A percentile compares a stretch with the other conserved stretches of the same genome.
Conservation (phyloP, 2,888 invertebrate genomes). For the Alsophila aescularia region DNA sequence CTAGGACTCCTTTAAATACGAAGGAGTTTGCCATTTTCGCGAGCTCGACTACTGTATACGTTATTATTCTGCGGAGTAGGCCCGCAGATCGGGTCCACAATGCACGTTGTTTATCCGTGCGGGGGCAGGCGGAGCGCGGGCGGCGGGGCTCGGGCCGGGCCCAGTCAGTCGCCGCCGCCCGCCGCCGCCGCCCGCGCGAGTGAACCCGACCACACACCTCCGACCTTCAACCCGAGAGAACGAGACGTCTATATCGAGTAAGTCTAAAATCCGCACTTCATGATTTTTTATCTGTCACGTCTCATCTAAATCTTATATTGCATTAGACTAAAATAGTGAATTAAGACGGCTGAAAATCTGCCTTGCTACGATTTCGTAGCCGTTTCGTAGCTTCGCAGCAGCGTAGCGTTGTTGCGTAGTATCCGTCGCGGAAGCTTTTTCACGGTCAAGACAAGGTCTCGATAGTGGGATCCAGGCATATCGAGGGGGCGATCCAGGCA, state of each 20-base stretch:
- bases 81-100: constrained; percentile 79
- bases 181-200: constrained; percentile 68
- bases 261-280: constrained; percentile 41
- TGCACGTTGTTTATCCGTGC: constrained; percentile 83
- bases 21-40: not conserved
- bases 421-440: constrained; percentile 47
- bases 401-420: constrained; percentile 43
- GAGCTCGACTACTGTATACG: constrained; percentile 42
- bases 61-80: constrained; percentile 51
- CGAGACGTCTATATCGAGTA: constrained; percentile 80
- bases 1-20: too few relatives aligned
- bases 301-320: not conserved
- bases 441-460: constrained; percentile 77
- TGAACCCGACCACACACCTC: constrained; percentile 67
- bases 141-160: constrained; percentile 76
- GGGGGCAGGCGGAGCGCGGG: constrained; percentile 56
- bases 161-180: constrained; percentile 72
- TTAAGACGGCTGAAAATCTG: not conserved
- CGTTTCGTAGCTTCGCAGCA: constrained; percentile 39
- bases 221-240: constrained; percentile 81
- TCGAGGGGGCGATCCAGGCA: too few relatives aligned
- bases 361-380: not conserved
- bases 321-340: constrained; percentile 15
- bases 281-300: constrained; percentile 25
- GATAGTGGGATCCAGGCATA: not conserved